These are phyloP conservation scores for Pelobates fuscus DNA, from an alignment of 2,113 vertebrate genomes.

Conservation along the genomic window DNA sequence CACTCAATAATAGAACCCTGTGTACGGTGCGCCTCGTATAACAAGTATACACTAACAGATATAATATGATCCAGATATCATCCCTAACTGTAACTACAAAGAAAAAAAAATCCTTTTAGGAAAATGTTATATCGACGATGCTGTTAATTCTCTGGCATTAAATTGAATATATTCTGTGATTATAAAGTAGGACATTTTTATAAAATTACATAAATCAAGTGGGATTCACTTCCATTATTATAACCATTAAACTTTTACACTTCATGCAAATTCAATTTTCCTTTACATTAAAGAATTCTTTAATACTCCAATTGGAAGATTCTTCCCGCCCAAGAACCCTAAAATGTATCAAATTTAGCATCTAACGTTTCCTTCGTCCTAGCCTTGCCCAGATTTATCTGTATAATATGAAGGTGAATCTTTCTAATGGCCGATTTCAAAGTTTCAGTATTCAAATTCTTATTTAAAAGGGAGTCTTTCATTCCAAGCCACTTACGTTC, in stretches of 20 bases:
- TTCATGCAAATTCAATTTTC: neutral
- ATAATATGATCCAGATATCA: too few relatives aligned
- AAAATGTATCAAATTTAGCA: neutral
- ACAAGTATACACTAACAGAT: too few relatives aligned
- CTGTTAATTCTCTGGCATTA: too few relatives aligned
- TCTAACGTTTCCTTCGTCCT: neutral
- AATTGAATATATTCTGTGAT: too few relatives aligned
- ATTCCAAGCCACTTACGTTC: neutral
- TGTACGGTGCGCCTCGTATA: too few relatives aligned
- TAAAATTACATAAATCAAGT: neutral
- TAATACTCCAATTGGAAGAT: neutral
- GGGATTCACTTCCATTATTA: neutral
- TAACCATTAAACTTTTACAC: neutral
- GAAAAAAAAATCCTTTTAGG: too few relatives aligned
- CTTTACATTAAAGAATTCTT: neutral
- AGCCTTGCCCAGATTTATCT: neutral
- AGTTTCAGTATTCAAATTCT: slow-evolving; percentile 14
- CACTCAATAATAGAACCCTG: too few relatives aligned
- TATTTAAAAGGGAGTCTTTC: neutral
- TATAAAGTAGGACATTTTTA: too few relatives aligned
- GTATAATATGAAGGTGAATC: neutral
- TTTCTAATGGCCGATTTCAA: slow-evolving; percentile 19
- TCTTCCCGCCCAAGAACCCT: slow-evolving; percentile 2
- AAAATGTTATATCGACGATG: too few relatives aligned
- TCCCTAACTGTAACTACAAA: too few relatives aligned